Evolutionary conservation across 2,113 vertebrate species (phyloP).

Genomic region (Athene noctua): DNA sequence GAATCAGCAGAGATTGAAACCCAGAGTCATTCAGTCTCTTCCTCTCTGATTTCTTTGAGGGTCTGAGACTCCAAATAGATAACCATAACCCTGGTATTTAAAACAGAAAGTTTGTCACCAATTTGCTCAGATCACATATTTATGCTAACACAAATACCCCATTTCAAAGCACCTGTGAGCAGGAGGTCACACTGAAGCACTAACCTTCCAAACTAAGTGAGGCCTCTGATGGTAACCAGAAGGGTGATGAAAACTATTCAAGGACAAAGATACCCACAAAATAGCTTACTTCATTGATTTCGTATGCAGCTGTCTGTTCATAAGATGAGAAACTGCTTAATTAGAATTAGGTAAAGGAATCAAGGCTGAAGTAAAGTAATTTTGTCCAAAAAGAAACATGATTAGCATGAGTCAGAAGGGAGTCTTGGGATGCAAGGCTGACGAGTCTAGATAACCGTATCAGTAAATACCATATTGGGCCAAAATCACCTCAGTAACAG

Average conservation of each 20-base stretch:
- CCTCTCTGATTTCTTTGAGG: neutral
- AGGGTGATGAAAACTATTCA: neutral
- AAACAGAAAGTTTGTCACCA: neutral
- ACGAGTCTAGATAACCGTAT: neutral
- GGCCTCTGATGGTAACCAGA: neutral
- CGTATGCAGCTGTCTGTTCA: neutral
- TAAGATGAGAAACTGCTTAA: neutral
- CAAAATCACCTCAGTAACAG: neutral
- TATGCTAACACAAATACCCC: neutral
- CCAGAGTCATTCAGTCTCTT: neutral
- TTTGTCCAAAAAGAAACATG: neutral
- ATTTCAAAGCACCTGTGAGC: neutral
- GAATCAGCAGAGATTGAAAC: neutral
- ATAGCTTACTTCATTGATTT: neutral
- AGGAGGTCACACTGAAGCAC: neutral
- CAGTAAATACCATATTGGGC: neutral
- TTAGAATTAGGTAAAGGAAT: neutral
- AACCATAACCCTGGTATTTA: neutral
- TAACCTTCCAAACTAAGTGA: neutral
- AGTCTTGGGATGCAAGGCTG: neutral
- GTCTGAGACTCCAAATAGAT: neutral
- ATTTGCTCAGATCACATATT: neutral
- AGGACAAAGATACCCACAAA: neutral
- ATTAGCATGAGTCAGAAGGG: neutral
- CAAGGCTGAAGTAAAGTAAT: neutral